Base-by-base conservation (phyloP, 2,113 vertebrate species). In the Antennarius striatus region DNA sequence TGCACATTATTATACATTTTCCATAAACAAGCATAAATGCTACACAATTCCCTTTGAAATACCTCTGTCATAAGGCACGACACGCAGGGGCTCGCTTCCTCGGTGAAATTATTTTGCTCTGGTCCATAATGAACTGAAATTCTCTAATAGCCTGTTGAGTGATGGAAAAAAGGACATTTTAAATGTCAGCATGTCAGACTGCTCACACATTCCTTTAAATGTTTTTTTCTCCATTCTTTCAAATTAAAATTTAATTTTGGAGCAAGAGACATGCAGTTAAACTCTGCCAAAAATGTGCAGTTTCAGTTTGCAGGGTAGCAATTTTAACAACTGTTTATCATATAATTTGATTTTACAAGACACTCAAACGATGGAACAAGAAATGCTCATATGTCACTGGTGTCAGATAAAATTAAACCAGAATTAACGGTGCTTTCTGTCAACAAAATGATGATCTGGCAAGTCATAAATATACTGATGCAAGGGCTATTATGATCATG, bases 71-170 rank as follows among this genome's bases (percentile, higher is more conserved):
- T 79, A 16, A 83, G 73, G 77, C 79, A 28, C 66, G 66, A 68
- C 65, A 10, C 86, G 73, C 66, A 63, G 68, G 71, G 71, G 66
- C 82, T 83, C 79, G 92, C 91, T 91, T 82, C 90, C 89, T 87
- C 87, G 86, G 88, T 90, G 91, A 93, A 90, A 73, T 81, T 78
- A 85, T 80, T 84, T 75, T 76, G 67, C 78, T 75, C 70, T 7
- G 77, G 85, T 80, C 85, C 77, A 73, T 86, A 84, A 89, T 87
- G 85, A 86, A 85, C 72, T 79, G 75, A 16, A 36, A 64, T 56
- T 77, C 63, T 74, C 68, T 76, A 59, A 71, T 63, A 72, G 76
- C 86, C 83, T 68, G 80, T 71, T 30, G 77, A 86, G 71, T 57
- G 48, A 73, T 63, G 84, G 83, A 82, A 86, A 62, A 63, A 55